Evolutionary conservation across 2,888 invertebrate genomes (phyloP), one percentile per base, ranked within the genome.

Genomic region (Netelia virgata): DNA sequence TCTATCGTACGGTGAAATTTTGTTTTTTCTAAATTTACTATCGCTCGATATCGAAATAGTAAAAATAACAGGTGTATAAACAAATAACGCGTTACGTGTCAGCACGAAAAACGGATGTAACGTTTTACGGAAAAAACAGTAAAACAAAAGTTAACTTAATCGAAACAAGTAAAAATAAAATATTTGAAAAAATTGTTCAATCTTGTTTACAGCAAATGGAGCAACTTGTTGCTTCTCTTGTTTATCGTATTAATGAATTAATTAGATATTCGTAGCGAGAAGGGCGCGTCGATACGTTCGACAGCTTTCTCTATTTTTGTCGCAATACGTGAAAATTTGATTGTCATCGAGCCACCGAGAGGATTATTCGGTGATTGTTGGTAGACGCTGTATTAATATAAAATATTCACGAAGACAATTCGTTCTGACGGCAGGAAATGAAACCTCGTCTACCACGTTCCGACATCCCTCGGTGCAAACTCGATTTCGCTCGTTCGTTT

Each of bases 361-460:
- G 41, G 36, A 36, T 20, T 16, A 36, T 1, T 69, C n/a, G 36
- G 59, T 78, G 53, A 68, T 64, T 43, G 55, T 75, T 50, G 23
- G n/a, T 69, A 63, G 9, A 9, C 6, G 6, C 43, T 63, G 57
- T 64, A 59, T 55, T 55, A 74, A 82, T 63, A 63, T 70, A 43
- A 82, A 70, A 64, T 64, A 66, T 41, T 78, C 63, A 73, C 68
- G 61, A 43, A 77, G 76, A 77, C 80, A 85, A 85, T 81, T 85
- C 77, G 76, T 83, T 41, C 50, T 61, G 61, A 73, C 73, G 68
- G 61, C 74, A 69, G 83, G 85, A 81, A 85, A 83, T 81, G 80
- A 70, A 85, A 83, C 55, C 68, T 76, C 70, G 74, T 72, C 55
- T 43, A 18, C 50, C 14, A 2, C 18, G 63, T 63, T 14, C 57